Base-by-base conservation (phyloP, 2,888 invertebrate species). In the Polietes domitor region DNA sequence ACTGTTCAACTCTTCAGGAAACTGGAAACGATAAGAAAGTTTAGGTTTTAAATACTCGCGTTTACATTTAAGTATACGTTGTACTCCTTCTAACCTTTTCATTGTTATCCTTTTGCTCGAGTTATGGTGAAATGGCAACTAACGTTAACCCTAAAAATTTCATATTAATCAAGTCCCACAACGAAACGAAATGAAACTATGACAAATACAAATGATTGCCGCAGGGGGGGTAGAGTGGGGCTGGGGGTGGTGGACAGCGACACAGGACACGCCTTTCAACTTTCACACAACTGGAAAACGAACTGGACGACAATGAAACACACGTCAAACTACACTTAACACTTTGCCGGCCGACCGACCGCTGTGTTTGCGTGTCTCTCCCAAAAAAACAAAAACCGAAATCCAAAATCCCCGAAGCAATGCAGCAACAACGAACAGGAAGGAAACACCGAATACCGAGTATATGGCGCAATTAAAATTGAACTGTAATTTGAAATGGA, bases 361-460 rank as follows among this genome's bases (percentile, higher is more conserved):
- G n/a, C n/a, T n/a, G 79, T 81, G 81, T 70, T 84, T 81, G 84
- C 84, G 81, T 84, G 84, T 79, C 41, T 21, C 68, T 37, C 19
- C 43, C 37, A 37, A 12, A 10, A 53, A 43, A 41, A 19, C 19
- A 70, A 65, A 58, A 71, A 65, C 43, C 1, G 7, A 41, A 77
- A 32, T 32, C 32, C 37, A 28, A n/a, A 58, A 63, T 47, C 47
- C 47, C n/a, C 6, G 12, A 47, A 47, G 41, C 10, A 41, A 12
- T 10, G 12, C 47, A 72, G 50, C 19, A 37, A 19, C 50, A 75
- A 47, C 9, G 0, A 47, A 41, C 26, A 55, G 15, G 21, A 72
- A 17, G 7, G 47, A 71, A 71, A 65, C 15, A 76, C 55, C 21
- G 21, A 6, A 9, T 41, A 32, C 24, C 2, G 28, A 21, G 21